Conservation (phyloP, 2,888 invertebrate genomes). For the Parnassius apollo region DNA sequence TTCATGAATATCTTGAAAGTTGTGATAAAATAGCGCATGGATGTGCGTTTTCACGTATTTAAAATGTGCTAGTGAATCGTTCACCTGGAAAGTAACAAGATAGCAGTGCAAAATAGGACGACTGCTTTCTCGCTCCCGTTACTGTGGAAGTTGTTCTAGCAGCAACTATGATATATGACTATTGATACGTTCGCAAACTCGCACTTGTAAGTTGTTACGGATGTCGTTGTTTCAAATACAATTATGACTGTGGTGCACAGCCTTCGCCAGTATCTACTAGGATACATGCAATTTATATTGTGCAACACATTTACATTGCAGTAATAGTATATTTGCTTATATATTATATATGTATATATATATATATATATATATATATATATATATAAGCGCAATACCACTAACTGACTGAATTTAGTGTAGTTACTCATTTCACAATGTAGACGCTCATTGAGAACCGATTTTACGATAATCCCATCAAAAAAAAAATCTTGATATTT, state of each 20-base stretch:
- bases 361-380: no score
- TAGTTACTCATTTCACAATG: no score
- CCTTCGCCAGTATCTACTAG: conserved; percentile 36
- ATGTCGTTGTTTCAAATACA: conserved; percentile 34
- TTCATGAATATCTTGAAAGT: conserved; percentile 15
- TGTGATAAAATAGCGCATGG: conserved; percentile 17
- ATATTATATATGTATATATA: no score
- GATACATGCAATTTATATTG: conserved; percentile 35
- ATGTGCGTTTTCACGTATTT: conserved; percentile 19
- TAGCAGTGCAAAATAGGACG: conserved; percentile 59
- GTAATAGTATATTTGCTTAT: neutral
- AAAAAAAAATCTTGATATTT: no score
- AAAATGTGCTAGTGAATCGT: conserved; percentile 45
- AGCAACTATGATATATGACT: conserved; percentile 45
- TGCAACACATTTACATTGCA: conserved; percentile 23
- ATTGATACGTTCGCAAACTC: conserved; percentile 18
- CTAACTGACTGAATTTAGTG: no score
- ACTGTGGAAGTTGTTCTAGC: conserved; percentile 57
- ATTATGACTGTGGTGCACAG: conserved; percentile 35
- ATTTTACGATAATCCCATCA: no score
- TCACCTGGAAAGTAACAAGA: conserved; percentile 65
- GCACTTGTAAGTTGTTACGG: conserved; percentile 11
- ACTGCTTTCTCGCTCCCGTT: conserved; percentile 54
- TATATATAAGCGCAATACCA: no score
- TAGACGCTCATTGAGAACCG: no score